A percentile compares a stretch with the other conserved stretches of the same genome.
These are phyloP conservation scores for Rotaria magnacalcarata DNA, from an alignment of 2,888 invertebrate genomes.

Conservation along the genomic window DNA sequence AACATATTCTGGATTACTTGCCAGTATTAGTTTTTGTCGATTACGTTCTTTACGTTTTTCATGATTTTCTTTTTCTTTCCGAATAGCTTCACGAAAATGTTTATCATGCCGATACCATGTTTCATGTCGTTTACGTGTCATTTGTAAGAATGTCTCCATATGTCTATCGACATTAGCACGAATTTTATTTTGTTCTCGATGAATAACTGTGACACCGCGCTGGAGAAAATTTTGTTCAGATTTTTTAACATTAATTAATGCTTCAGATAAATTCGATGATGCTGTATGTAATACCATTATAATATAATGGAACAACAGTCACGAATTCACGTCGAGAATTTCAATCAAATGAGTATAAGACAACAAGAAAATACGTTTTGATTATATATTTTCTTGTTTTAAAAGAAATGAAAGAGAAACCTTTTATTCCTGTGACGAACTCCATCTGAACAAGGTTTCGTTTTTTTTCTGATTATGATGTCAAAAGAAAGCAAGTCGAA, in stretches of 20 bases:
- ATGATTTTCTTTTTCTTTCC: conserved; percentile 1
- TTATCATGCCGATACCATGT: conserved; percentile 23
- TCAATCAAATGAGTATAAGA: not conserved
- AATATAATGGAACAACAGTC: too few relatives aligned
- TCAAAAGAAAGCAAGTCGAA: not conserved
- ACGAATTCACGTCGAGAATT: not conserved
- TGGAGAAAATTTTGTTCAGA: not conserved
- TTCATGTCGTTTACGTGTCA: conserved; percentile 15
- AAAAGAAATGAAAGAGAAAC: not conserved
- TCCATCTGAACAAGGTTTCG: not conserved
- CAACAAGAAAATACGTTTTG: too few relatives aligned
- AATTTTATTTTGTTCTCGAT: conserved; percentile 2
- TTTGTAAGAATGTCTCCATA: not conserved
- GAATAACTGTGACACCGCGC: not conserved
- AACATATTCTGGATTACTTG: not conserved
- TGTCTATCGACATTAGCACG: conserved; percentile 11
- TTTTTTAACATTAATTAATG: not conserved
- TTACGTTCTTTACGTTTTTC: conserved; percentile 19
- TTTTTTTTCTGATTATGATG: not conserved
- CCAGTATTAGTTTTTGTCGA: not conserved
- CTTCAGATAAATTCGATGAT: conserved; percentile 11
- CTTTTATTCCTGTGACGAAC: not conserved
- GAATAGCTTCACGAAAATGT: conserved; percentile 2
- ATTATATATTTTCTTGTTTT: not conserved
- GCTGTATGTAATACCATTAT: not conserved